phyloP scores from a whole-genome alignment of 2,113 vertebrate genomes.

The Beaufortia kweichowensis region DNA sequence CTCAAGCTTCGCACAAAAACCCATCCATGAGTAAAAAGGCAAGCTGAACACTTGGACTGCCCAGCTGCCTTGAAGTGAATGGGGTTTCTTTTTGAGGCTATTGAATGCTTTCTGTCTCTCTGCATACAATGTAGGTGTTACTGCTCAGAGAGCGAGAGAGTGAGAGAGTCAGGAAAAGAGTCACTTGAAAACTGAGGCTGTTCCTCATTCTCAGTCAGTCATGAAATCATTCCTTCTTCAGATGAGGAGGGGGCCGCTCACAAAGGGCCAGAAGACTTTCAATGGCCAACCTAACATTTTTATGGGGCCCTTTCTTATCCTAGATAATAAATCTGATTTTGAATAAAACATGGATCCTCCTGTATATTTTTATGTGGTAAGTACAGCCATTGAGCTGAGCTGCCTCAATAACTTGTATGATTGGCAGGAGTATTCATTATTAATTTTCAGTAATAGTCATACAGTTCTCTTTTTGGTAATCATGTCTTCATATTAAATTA shows the following conservation, averaged over 20 bases:
- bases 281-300: constrained; percentile 48
- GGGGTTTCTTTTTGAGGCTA: constrained; percentile 64
- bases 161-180: constrained; percentile 30
- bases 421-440: background rate
- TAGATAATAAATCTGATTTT: constrained; percentile 61
- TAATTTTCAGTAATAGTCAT: background rate
- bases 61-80: constrained; percentile 76
- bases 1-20: constrained; percentile 74
- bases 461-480: background rate
- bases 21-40: constrained; percentile 79
- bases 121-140: constrained; percentile 74
- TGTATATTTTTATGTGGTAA: constrained; percentile 41
- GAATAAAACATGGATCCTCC: constrained; percentile 60
- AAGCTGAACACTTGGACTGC: constrained; percentile 66
- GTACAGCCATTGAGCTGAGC: constrained; percentile 11
- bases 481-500: background rate
- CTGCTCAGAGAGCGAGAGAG: constrained; percentile 54
- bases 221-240: constrained; percentile 53
- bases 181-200: constrained; percentile 51
- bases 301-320: constrained; percentile 49
- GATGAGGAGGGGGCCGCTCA: constrained; percentile 36
- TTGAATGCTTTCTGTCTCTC: constrained; percentile 65
- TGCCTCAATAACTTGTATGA: background rate
- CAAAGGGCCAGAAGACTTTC: constrained; percentile 42
- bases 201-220: constrained; percentile 56